Percentiles rank a stretch among this genome's conserved stretches.
phyloP scores from a whole-genome alignment of 2,888 invertebrate genomes.

The Tenthredo notha region DNA sequence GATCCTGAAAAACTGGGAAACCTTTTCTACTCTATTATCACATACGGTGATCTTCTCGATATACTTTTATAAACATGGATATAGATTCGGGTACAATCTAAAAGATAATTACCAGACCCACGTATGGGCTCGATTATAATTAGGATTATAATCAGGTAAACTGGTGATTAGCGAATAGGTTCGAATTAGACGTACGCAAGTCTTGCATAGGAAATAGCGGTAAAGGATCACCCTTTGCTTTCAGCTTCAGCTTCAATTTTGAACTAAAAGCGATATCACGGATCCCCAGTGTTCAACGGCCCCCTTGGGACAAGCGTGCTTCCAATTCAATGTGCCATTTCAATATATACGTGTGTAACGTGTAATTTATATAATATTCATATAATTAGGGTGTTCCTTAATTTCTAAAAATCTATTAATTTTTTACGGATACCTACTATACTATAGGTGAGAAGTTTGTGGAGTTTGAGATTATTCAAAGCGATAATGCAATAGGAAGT shows the following conservation, averaged over 20 bases:
- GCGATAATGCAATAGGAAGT: too few species aligned
- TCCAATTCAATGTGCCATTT: background rate
- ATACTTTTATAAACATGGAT: background rate
- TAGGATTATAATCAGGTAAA: background rate
- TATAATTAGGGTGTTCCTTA: background rate
- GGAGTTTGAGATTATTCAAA: too few species aligned
- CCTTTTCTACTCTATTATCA: background rate
- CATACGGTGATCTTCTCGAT: background rate
- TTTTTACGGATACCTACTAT: too few species aligned
- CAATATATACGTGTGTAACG: background rate
- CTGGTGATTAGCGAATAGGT: background rate
- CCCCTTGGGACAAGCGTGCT: background rate
- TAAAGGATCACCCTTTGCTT: background rate
- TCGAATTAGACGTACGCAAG: background rate
- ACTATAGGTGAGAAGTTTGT: too few species aligned
- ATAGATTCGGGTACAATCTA: background rate
- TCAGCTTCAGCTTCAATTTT: slow-evolving; percentile 13
- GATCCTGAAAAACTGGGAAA: background rate
- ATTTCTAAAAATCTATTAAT: too few species aligned
- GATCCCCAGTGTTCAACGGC: background rate
- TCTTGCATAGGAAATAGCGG: background rate
- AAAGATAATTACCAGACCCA: background rate
- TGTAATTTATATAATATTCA: background rate
- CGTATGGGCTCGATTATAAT: background rate
- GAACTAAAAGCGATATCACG: background rate